Conservation (phyloP, 2,797 vertebrate species). For the Florisuga fusca region DNA sequence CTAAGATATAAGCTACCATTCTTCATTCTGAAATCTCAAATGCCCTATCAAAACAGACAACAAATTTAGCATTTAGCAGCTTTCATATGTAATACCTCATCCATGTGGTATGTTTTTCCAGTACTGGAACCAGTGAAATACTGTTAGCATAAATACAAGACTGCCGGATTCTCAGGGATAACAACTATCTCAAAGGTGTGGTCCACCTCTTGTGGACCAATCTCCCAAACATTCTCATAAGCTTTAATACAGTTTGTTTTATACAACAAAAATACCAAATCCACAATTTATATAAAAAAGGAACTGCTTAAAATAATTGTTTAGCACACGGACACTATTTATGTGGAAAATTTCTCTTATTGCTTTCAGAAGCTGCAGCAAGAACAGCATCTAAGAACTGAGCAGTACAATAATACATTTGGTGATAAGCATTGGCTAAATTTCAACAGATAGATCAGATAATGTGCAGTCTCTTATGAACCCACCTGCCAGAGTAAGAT, state of each 20-base stretch:
- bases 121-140: constrained; percentile 1
- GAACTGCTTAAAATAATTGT: constrained; percentile 33
- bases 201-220: background rate
- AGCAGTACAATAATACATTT: background rate
- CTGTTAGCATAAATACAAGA: background rate
- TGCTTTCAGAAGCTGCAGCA: constrained; percentile 54
- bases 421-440: background rate
- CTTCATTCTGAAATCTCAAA: constrained; percentile 10
- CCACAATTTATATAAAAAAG: constrained; percentile 19
- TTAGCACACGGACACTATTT: constrained; percentile 34
- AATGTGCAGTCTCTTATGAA: background rate
- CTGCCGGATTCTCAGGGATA: background rate
- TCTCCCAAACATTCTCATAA: background rate
- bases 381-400: constrained; percentile 2
- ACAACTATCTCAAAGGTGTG: background rate
- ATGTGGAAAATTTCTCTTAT: constrained; percentile 28
- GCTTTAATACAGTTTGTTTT: background rate
- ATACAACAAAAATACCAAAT: background rate
- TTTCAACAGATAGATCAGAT: constrained; percentile 13
- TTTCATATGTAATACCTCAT: background rate
- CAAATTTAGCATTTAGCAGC: constrained; percentile 28
- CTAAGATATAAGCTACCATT: background rate
- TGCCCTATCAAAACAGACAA: background rate
- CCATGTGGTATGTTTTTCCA: background rate
- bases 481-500: background rate